Evolutionary conservation across 2,888 invertebrate species (phyloP), one percentile per base, ranked within the genome.

Genomic region (Cosmia trapezina): DNA sequence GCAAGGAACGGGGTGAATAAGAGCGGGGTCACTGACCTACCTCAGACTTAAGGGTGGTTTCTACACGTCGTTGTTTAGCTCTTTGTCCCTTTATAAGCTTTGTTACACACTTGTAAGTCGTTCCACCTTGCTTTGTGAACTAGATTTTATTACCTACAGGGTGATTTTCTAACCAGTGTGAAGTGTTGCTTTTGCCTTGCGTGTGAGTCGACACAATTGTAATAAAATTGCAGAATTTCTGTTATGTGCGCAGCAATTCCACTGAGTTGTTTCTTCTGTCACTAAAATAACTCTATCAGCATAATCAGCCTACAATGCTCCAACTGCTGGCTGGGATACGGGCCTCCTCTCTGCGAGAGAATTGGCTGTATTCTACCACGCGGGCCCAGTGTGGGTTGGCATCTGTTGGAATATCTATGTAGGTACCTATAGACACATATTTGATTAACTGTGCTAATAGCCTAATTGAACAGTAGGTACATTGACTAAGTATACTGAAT

Each of bases 61-160:
- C 83, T 81, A 88, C 84, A 84, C 83, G 87, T 90, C 91, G 91
- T 93, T 88, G 87, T 89, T 90, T 93, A 91, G 86, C 78, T 85
- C 89, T 89, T 93, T 93, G 91, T 93, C 77, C 83, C 86, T 89
- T 93, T 94, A 89, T 92, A 83, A 79, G 86, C 88, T 89, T 94
- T 93, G 93, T 94, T 88, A 90, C 83, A 89, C 94, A 95, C 95
- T 95, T 95, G 95, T 93, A 81, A 75, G 89, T 87, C 74, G 83
- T 82, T 87, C 86, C 91, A 93, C 93, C 91, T 93, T 93, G 89
- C 89, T 88, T 79, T 89, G 83, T 88, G 83, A 89, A 91, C 87
- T 87, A 87, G 86, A 89, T 89, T 86, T 89, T 87, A 77, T 74
- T 86, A 80, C 41, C 17, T 88, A 93, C 84, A 90, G 91, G 86